Percentiles rank a stretch among this genome's conserved stretches.
These are phyloP conservation scores for Nilaparvata lugens DNA, from an alignment of 1,140 invertebrate species.

Conservation along the genomic window DNA sequence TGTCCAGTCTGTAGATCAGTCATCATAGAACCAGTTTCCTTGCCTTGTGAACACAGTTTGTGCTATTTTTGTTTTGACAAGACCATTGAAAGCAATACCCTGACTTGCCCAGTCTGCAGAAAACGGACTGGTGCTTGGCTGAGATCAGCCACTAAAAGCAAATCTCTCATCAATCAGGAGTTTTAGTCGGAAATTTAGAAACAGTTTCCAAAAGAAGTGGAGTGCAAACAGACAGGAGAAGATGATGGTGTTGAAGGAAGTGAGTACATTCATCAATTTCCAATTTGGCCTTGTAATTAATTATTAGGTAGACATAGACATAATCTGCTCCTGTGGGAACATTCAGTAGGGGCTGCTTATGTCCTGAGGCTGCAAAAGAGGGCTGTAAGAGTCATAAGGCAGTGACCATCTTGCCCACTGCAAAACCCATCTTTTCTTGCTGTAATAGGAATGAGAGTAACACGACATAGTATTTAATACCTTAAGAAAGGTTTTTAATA, in stretches of 20 bases:
- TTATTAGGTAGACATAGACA: too few species aligned
- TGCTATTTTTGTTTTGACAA: slow-evolving; percentile 64
- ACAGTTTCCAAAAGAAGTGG: slow-evolving; percentile 54
- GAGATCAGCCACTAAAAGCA: slow-evolving; percentile 53
- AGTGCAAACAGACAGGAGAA: slow-evolving; percentile 50
- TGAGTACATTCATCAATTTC: slow-evolving; percentile 17
- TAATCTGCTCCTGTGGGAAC: too few species aligned
- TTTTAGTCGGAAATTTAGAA: slow-evolving; percentile 59
- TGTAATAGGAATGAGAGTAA: too few species aligned
- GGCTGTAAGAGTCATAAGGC: too few species aligned
- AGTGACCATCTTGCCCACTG: too few species aligned
- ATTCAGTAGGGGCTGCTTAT: too few species aligned
- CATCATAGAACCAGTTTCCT: slow-evolving; percentile 63
- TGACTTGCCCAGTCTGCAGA: slow-evolving; percentile 68
- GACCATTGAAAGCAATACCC: slow-evolving; percentile 60
- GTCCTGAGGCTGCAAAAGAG: too few species aligned
- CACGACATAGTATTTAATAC: too few species aligned
- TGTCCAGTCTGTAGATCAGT: slow-evolving; percentile 65
- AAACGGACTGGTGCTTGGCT: slow-evolving; percentile 65
- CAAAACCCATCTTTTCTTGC: too few species aligned
- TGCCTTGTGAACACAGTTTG: slow-evolving; percentile 68
- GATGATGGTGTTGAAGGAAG: slow-evolving; percentile 35
- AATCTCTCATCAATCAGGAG: slow-evolving; percentile 53
- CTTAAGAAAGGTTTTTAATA: too few species aligned
- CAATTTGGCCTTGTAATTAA: too few species aligned